These are phyloP conservation scores for Phenganax stokvisi DNA, from an alignment of 92 coral and sea anemone genomes.

Conservation along the genomic window DNA sequence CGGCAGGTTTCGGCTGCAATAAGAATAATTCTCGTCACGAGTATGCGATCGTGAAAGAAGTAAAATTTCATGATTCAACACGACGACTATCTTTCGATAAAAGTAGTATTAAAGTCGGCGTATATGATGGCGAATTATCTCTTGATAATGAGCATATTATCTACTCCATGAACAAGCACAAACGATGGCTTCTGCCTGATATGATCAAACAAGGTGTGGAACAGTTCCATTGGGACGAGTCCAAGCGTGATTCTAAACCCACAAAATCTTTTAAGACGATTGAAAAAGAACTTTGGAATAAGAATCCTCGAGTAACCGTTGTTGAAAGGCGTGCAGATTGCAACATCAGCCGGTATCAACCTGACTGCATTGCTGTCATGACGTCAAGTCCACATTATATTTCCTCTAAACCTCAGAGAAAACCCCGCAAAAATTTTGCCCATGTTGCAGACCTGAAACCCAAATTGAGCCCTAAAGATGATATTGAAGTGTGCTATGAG, in stretches of 20 bases:
- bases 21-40: not conserved
- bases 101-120: constrained; percentile 35
- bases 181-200: constrained; percentile 87
- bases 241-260: not conserved
- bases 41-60: constrained; percentile 31
- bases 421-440: constrained; percentile 26
- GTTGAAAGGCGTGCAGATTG: constrained; percentile 17
- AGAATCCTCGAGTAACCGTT: constrained; percentile 16
- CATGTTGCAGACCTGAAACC: constrained; percentile 29
- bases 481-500: constrained; percentile 17
- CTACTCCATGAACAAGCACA: constrained; percentile 79
- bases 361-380: constrained; percentile 28
- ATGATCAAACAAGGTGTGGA: constrained; percentile 52
- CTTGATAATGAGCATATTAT: constrained; percentile 23
- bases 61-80: constrained; percentile 40
- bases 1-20: not conserved
- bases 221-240: constrained; percentile 27
- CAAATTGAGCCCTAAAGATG: not conserved
- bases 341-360: not conserved
- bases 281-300: not conserved
- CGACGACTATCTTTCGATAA: constrained; percentile 33
- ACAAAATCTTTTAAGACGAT: not conserved
- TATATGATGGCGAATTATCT: constrained; percentile 5
- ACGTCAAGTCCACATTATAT: not conserved
- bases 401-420: constrained; percentile 8